Evolutionary conservation across 2,113 vertebrate genomes (phyloP).

Genomic region (Accipiter virgatus): DNA sequence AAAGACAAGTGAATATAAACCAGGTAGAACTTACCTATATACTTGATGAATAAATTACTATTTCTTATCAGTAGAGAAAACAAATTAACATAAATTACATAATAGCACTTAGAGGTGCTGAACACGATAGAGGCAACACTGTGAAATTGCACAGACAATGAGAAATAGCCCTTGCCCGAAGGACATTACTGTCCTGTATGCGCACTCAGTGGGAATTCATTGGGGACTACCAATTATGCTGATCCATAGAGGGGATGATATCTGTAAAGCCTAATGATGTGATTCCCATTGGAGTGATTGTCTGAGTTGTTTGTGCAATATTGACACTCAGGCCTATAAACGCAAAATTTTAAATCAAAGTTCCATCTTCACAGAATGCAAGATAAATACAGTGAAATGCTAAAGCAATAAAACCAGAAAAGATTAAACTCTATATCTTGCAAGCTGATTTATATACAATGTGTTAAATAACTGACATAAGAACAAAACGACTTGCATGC

Average conservation of each 20-base stretch:
- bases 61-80: not conserved
- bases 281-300: not conserved
- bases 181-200: not conserved
- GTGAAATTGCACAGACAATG: not conserved
- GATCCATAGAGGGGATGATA: not conserved
- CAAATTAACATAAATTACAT: not conserved
- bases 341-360: slow-evolving; percentile 5
- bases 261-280: not conserved
- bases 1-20: not conserved
- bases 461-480: slow-evolving; percentile 43
- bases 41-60: not conserved
- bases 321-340: not conserved
- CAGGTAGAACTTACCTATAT: not conserved
- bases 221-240: not conserved
- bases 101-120: not conserved
- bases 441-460: slow-evolving; percentile 6
- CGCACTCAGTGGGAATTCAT: not conserved
- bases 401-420: slow-evolving; percentile 20
- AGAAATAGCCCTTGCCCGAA: not conserved
- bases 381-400: slow-evolving; percentile 6
- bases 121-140: fast-evolving
- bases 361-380: not conserved
- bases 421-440: slow-evolving; percentile 36
- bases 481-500: not conserved
- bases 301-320: not conserved